Evolutionary conservation across 1,140 invertebrate species (phyloP).

Genomic region (Bombus superbus): DNA sequence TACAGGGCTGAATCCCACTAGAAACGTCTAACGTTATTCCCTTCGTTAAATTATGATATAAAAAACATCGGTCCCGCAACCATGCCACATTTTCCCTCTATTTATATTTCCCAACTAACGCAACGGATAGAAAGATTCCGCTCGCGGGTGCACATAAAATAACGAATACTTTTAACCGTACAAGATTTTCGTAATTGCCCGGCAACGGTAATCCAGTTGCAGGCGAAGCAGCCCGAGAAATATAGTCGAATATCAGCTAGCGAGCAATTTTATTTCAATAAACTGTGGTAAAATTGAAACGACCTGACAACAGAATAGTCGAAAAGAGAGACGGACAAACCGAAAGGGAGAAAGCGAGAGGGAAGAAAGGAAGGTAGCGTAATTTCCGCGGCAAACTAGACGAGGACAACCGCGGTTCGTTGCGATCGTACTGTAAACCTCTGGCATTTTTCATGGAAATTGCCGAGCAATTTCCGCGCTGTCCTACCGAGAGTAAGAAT

Average conservation of each 20-base stretch:
- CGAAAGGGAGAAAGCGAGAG: background rate
- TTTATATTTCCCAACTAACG: background rate
- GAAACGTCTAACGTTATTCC: too few relatives aligned
- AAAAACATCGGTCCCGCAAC: background rate
- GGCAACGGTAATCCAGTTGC: conserved; percentile 35
- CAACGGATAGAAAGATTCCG: background rate
- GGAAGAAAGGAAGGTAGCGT: conserved; percentile 28
- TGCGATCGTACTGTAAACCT: conserved; percentile 53
- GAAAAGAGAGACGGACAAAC: background rate
- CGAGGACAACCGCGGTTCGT: conserved; percentile 36
- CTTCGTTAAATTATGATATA: background rate
- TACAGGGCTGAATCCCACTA: too few relatives aligned
- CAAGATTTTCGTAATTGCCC: conserved; percentile 7
- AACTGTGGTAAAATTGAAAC: conserved; percentile 58
- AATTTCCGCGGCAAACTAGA: conserved; percentile 62
- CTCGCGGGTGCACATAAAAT: background rate
- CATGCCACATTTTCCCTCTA: too few relatives aligned
- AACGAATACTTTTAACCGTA: background rate
- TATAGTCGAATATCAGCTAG: conserved; percentile 33
- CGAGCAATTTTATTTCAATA: conserved; percentile 56
- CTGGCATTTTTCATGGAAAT: conserved; percentile 68
- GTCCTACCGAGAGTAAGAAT: conserved; percentile 40
- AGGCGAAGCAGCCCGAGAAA: background rate
- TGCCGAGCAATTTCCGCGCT: conserved; percentile 65
- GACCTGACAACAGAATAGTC: background rate